Evolutionary conservation across 2,113 vertebrate species (phyloP), one percentile per base, ranked within the genome.

Genomic region (Circaetus cinerascens): DNA sequence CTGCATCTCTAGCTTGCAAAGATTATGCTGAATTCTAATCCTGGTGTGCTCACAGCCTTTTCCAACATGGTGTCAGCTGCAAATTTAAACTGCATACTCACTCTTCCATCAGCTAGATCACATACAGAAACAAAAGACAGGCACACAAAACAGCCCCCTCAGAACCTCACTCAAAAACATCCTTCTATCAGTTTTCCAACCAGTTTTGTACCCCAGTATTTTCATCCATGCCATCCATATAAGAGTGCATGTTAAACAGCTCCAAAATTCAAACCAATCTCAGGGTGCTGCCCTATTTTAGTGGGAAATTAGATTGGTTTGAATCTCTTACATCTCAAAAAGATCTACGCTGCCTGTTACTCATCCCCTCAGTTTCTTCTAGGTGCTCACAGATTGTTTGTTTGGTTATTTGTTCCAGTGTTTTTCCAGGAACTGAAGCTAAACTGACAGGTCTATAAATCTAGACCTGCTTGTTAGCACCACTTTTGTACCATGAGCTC

Each of bases 401-500:
- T n/a, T 62, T 59, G 29, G 19, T 46, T 84, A 63, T 75, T 91
- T 91, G 68, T 72, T 78, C 18, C 36, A 64, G 43, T 51, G 53
- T 75, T 95, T 91, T 95, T 91, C 84, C 85, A 82, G 87, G 95
- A 91, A 90, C 41, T 8, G 76, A 85, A 93, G 48, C 69, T 72
- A 51, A 72, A 27, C 18, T 82, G 73, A 75, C 66, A 89, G 56
- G 76, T 90, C 66, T 95, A 10, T 78, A 82, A 95, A 62, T 84
- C 59, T 23, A 84, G 68, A 29, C 43, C 53, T 87, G 72, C 23
- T 90, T 45, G 38, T 75, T 92, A 88, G 82, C 43, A 75, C 16
- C 26, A 29, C 64, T 91, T 93, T n/a, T 15, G 76, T 71, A 55
- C 63, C 2, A 29, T 15, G 84, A 90, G 86, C 72, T 90, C 76